Evolutionary conservation across 2,888 invertebrate genomes (phyloP).

Genomic region (Rotaria socialis): DNA sequence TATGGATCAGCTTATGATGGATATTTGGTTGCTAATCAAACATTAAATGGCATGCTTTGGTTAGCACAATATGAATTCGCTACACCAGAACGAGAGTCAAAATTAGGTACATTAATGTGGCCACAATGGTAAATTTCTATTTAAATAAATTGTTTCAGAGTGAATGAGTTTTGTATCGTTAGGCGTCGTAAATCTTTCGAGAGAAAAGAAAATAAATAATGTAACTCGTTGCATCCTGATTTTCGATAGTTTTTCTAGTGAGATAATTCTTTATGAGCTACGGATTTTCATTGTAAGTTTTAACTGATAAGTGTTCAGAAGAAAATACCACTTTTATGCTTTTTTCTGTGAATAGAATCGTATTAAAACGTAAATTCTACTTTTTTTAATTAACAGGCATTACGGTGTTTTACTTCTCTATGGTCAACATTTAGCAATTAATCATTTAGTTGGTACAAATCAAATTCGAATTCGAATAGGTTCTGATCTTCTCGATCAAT

Average conservation of each 20-base stretch:
- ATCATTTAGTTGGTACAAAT: conserved; percentile 38
- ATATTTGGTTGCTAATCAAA: conserved; percentile 41
- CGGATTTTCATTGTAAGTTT: no score
- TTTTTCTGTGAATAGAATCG: no score
- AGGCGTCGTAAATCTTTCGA: no score
- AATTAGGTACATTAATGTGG: conserved; percentile 5
- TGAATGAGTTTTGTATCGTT: no score
- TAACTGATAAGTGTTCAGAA: no score
- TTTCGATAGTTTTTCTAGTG: no score
- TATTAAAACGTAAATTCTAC: no score
- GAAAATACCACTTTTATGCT: no score
- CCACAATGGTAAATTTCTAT: background rate
- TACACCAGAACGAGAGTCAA: conserved; percentile 36
- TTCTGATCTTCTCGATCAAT: conserved; percentile 40
- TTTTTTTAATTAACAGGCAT: background rate
- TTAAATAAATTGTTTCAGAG: background rate
- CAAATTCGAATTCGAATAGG: conserved; percentile 31
- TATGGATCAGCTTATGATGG: conserved; percentile 27
- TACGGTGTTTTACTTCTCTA: conserved; percentile 42
- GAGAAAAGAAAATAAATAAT: no score
- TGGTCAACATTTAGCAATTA: conserved; percentile 43
- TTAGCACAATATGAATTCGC: conserved; percentile 44
- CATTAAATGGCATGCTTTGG: conserved; percentile 40
- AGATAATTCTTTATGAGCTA: no score
- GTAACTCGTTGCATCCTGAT: no score